Base-by-base conservation (phyloP, 2,888 invertebrate genomes). In the Patella pellucida region DNA sequence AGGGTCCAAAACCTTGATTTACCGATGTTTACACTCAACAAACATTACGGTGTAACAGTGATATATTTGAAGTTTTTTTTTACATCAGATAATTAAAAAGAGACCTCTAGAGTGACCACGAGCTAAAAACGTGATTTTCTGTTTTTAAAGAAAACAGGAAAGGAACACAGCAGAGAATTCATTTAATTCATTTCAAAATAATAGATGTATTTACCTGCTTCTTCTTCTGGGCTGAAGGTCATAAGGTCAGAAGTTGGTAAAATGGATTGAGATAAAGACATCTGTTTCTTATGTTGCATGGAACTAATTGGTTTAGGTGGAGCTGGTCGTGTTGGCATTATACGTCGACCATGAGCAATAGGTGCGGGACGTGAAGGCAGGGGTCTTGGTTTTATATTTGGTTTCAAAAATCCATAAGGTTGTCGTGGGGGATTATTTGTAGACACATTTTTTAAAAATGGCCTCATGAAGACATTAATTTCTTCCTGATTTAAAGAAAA, bases 201-300 rank as follows among this genome's bases (percentile, higher is more conserved):
- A 31, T 23, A 23, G 7, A 54, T 54, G 16, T 16, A 54, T 23
- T 62, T 62, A 62, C 62, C 41, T n/a, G 67, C 68, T 73, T 74
- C 27, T n/a, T 81, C 77, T 27, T 85, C 82, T 16, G 87, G 88
- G 76, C 86, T 87, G 80, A 87, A 87, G 15, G 83, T 81, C 79
- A 88, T 87, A 71, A 89, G 82, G 74, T 87, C 84, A 71, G 80
- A 50, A 16, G 74, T 50, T n/a, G 77, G 52, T n/a, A 79, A 79
- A 72, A 68, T 70, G 16, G 82, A 79, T 27, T 76, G 74, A n/a
- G 79, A 75, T 71, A 68, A 76, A 1, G 77, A 56, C 23, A 78
- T 79, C 14, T 73, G 78, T 23, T 82, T 81, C 31, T 80, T 71
- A 11, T 81, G 77, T 31, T 84, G 82, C 23, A 83, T 67, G 2